Conservation (phyloP, 92 coral and sea anemone genomes). For the Desmophyllum pertusum region DNA sequence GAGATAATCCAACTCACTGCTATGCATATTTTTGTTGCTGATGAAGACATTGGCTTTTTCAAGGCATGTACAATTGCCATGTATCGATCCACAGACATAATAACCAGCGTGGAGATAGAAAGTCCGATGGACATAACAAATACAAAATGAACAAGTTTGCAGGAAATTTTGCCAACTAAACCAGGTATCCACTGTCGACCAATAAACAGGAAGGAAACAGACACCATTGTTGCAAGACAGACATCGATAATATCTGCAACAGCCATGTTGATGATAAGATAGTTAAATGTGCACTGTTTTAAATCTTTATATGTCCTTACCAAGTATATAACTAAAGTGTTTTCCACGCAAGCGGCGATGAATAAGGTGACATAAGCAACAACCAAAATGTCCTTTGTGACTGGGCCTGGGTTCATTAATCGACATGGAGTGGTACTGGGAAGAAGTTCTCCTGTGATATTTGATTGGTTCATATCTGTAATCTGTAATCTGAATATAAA, state of each 20-base stretch:
- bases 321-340: constrained; percentile 36
- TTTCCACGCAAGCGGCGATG: constrained; percentile 22
- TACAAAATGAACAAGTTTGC: constrained; percentile 37
- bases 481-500: neutral
- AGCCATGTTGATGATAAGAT: no score
- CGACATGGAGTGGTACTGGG: neutral
- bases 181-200: neutral
- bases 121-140: constrained; percentile 30
- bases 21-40: constrained; percentile 32
- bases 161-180: constrained; percentile 1
- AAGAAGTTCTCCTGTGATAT: neutral
- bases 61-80: constrained; percentile 54
- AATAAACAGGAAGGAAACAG: neutral
- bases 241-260: constrained; percentile 11
- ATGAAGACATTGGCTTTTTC: constrained; percentile 33
- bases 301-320: neutral
- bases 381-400: neutral
- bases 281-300: neutral
- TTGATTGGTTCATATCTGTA: neutral
- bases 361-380: constrained; percentile 28
- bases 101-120: constrained; percentile 42
- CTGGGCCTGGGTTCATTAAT: neutral
- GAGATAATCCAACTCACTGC: neutral
- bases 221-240: neutral
- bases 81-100: constrained; percentile 58